Evolutionary conservation across 2,797 vertebrate genomes (phyloP), one percentile per base, ranked within the genome.

Genomic region (Champsocephalus gunnari): DNA sequence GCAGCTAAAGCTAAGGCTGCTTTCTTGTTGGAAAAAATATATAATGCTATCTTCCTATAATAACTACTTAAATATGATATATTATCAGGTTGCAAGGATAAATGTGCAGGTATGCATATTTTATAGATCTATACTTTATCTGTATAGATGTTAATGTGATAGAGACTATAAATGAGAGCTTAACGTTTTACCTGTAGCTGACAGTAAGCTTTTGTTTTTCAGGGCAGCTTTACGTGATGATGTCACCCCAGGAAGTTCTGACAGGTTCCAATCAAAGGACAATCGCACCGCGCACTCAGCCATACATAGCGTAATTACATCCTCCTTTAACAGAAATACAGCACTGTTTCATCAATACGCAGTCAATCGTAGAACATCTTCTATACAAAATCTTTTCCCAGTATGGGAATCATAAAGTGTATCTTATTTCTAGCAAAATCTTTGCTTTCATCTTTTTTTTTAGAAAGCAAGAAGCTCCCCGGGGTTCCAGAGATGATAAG

Each of bases 191-290:
- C 43, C 49, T 41, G 60, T 28, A 49, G 32, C 76, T 88, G 10
- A 71, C 16, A 0, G 9, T 4, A 24, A n/a, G 2, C 5, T 75
- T 69, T 41, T 71, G 14, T 72, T 63, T 77, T 41, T 24, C 88
- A 98, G 97, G 97, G 68, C 97, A 98, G 70, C 95, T 98, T 66
- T 98, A 98, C 69, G 96, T 98, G 83, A 98, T 98, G 97, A 98
- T 98, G 98, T 98, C 98, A 2, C 96, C 97, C 0, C 98, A 98
- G 85, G 98, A 99, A 51, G 96, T 98, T 65, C 90, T 99, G 68
- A 95, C 96, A 1, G 95, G 96, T 9, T 94, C 96, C 12, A 94
- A 94, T 62, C 97, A 97, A 89, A 94, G 97, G 80, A 97, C 95
- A 16, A 96, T 96, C 21, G 96, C 96, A 1, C 97, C 97, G 63